Evolutionary conservation across 2,113 vertebrate genomes (phyloP), one percentile per base, ranked within the genome.

Genomic region (Hypomesus transpacificus): DNA sequence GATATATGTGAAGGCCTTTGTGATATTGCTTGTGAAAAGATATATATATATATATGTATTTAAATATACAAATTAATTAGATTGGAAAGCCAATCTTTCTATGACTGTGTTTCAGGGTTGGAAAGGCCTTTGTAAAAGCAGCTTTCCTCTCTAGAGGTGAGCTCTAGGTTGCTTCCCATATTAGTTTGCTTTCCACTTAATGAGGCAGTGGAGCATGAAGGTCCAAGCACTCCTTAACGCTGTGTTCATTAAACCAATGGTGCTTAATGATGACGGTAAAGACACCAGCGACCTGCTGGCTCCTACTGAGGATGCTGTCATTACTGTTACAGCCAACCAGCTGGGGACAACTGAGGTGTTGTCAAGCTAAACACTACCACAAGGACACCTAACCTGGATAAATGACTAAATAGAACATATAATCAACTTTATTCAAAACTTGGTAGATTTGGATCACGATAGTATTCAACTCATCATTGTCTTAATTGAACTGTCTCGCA

Each of bases 161-260:
- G 82, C 86, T 87, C 73, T 86, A 93, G 90, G 91, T 91, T 90
- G 87, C 90, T 84, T 85, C 84, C 66, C 82, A 84, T 88, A 90
- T 91, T 88, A 91, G 88, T 90, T 89, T 89, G 88, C 83, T 86
- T 88, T 88, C 87, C 86, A 90, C 89, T 91, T 91, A 91, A 91
- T 91, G 89, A 90, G 71, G 89, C 91, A 66, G 78, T 70, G 58
- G 85, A 89, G 89, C 90, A 85, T 92, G 89, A 92, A 93, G 91
- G 91, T 90, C 92, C 92, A 91, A 90, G 89, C 87, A 79, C 85
- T 90, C 84, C 87, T 89, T 90, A 91, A 91, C 78, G 83, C 81
- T 57, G 81, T 80, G 84, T 91, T 91, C 87, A 91, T 92, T 91
- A 92, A 89, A 89, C 88, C 85, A 85, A 82, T 87, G 88, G 84